Conservation (phyloP, 2,113 vertebrate species). For the Oreochromis spilurus region DNA sequence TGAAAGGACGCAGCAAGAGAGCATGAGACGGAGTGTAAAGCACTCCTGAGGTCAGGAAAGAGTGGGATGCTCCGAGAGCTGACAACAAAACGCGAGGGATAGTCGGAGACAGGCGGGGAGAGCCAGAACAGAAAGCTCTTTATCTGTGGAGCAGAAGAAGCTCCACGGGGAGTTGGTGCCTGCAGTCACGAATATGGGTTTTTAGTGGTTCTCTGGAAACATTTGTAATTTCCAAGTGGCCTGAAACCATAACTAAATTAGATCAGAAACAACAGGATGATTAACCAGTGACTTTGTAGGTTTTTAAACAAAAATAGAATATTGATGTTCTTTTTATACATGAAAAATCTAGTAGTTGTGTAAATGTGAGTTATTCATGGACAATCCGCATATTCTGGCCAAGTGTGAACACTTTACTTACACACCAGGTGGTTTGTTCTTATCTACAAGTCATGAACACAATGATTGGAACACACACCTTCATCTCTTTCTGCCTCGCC, state of each 20-base stretch:
- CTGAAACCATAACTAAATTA: not conserved
- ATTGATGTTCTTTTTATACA: not conserved
- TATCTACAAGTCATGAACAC: not conserved
- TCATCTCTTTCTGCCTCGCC: not conserved
- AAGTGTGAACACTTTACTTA: not conserved
- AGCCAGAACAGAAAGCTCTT: slow-evolving; percentile 56
- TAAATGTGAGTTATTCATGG: not conserved
- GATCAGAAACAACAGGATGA: not conserved
- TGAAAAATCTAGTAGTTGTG: not conserved
- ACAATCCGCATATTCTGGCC: not conserved
- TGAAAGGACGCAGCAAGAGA: not conserved
- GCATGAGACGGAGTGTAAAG: not conserved
- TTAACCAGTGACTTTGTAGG: not conserved
- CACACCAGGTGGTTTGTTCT: not conserved
- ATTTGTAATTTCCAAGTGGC: not conserved
- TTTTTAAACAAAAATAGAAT: not conserved
- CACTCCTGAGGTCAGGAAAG: not conserved
- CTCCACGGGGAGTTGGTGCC: not conserved
- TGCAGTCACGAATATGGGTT: not conserved
- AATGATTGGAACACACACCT: not conserved
- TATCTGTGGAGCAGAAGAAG: slow-evolving; percentile 17
- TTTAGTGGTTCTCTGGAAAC: not conserved
- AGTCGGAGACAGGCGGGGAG: slow-evolving; percentile 26
- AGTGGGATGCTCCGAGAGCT: not conserved
- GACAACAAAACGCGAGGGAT: slow-evolving; percentile 2